These are phyloP conservation scores for Acanthurus lineatus DNA, from an alignment of 2,797 vertebrate genomes.

Conservation along the genomic window DNA sequence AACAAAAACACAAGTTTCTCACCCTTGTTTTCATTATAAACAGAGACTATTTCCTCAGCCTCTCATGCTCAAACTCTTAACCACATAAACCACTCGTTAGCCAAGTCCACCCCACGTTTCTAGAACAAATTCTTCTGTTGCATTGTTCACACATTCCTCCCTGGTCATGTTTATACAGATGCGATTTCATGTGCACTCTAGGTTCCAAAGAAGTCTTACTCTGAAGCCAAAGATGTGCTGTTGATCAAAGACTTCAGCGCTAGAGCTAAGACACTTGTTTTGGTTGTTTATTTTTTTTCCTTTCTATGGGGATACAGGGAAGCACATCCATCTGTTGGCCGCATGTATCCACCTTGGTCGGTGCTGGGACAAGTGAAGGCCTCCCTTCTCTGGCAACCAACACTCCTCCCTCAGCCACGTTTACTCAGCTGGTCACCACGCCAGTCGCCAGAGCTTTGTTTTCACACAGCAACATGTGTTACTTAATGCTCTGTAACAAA, in stretches of 20 bases:
- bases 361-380: slow-evolving; percentile 82
- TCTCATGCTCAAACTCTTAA: slow-evolving; percentile 76
- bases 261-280: slow-evolving; percentile 92
- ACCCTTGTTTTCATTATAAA: slow-evolving; percentile 80
- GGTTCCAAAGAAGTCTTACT: slow-evolving; percentile 81
- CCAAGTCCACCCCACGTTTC: slow-evolving; percentile 72
- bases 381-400: slow-evolving; percentile 70
- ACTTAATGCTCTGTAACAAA: slow-evolving; percentile 88
- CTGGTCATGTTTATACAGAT: slow-evolving; percentile 98
- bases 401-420: slow-evolving; percentile 71
- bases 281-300: slow-evolving; percentile 79
- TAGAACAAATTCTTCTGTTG: slow-evolving; percentile 89
- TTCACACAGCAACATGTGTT: slow-evolving; percentile 88
- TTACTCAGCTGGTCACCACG: slow-evolving; percentile 88
- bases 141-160: slow-evolving; percentile 91
- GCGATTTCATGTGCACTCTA: slow-evolving; percentile 90
- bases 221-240: slow-evolving; percentile 88
- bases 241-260: slow-evolving; percentile 95
- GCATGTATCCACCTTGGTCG: slow-evolving; percentile 89
- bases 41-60: slow-evolving; percentile 75
- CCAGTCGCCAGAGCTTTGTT: slow-evolving; percentile 84
- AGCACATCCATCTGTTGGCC: slow-evolving; percentile 95
- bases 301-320: slow-evolving; percentile 86
- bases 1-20: slow-evolving; percentile 63
- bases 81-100: slow-evolving; percentile 78